Conservation (phyloP, 35 echinoderm and acorn worm genomes). For the Heliocidaris tuberculata region DNA sequence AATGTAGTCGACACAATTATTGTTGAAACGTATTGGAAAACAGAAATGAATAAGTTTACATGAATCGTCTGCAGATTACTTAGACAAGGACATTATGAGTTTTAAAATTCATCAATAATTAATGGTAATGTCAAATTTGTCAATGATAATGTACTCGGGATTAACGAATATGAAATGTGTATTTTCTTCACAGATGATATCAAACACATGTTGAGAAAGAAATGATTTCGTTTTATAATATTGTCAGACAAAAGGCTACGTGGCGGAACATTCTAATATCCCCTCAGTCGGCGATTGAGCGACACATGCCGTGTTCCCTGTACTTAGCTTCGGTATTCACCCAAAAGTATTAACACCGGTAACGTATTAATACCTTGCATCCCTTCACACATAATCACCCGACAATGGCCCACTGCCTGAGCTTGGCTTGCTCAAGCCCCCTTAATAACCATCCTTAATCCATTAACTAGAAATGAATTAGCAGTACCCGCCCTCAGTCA, state of each 20-base stretch:
- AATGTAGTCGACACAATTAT: no score
- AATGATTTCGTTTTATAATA: not conserved
- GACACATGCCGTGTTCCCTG: not conserved
- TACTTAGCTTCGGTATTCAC: not conserved
- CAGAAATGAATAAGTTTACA: no score
- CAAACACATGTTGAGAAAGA: not conserved
- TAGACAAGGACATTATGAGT: no score
- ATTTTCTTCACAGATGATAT: not conserved
- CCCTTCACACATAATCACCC: not conserved
- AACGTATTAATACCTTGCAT: not conserved
- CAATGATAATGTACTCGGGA: no score
- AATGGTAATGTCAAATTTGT: no score
- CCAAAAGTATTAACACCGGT: not conserved
- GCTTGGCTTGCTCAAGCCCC: not conserved
- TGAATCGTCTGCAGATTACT: no score
- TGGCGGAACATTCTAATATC: not conserved
- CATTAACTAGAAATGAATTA: constrained; percentile 3
- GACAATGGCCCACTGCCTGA: not conserved
- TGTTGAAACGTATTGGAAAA: no score
- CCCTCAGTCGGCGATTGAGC: not conserved
- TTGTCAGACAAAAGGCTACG: not conserved
- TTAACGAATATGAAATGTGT: no score
- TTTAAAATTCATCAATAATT: no score
- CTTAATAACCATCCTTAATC: constrained; percentile 5
- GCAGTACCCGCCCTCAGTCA: not conserved